Percentiles rank a stretch among this genome's conserved stretches.
These are phyloP conservation scores for Numida meleagris DNA, from an alignment of 2,113 vertebrate genomes.

Conservation along the genomic window DNA sequence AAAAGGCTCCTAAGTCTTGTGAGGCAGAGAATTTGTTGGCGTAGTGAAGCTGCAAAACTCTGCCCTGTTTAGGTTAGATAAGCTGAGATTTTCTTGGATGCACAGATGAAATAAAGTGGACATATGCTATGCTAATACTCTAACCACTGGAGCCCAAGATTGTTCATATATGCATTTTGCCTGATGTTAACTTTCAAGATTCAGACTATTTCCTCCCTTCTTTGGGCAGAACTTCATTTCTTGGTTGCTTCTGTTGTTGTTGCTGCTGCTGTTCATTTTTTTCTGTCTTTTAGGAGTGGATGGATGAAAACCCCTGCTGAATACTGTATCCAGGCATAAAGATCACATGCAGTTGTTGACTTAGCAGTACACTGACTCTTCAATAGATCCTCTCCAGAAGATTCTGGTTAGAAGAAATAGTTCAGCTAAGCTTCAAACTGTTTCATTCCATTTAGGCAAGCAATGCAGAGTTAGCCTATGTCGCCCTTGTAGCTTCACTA, in stretches of 20 bases:
- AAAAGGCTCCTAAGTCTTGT: background rate
- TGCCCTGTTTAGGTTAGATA: background rate
- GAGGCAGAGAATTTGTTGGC: background rate
- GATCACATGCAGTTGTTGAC: background rate
- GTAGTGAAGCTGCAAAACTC: background rate
- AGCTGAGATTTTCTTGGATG: background rate
- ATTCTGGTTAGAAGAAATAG: background rate
- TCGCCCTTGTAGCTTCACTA: background rate
- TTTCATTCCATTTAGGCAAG: background rate
- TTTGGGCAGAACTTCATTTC: background rate
- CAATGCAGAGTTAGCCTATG: background rate
- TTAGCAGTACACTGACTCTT: background rate
- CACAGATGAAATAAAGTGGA: background rate
- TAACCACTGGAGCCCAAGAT: background rate
- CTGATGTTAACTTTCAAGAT: background rate
- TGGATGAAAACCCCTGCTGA: background rate
- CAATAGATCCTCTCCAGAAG: background rate
- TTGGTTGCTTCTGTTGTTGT: background rate
- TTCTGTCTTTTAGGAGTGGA: background rate
- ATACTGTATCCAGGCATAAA: background rate
- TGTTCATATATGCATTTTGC: background rate
- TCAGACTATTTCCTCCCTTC: background rate
- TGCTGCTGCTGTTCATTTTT: background rate
- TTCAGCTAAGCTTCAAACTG: background rate
- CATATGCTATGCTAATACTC: background rate